Percentiles rank a stretch among this genome's conserved stretches.
Evolutionary conservation across 2,888 invertebrate genomes (phyloP).

Genomic region (Hemistola chrysoprasaria): DNA sequence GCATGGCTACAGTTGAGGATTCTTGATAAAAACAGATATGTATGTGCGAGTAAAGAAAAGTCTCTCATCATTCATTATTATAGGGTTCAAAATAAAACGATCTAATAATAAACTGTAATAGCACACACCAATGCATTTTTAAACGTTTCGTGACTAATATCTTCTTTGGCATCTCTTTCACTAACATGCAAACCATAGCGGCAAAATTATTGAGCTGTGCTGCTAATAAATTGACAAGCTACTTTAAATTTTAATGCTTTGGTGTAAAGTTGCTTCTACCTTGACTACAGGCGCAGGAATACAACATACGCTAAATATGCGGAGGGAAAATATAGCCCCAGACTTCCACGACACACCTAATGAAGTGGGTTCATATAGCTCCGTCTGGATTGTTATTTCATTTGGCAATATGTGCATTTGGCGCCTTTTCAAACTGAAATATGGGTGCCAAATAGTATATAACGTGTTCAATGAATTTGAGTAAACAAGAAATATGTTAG

Average conservation of each 20-base stretch:
- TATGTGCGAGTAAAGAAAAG: too few species aligned
- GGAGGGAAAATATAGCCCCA: constrained; percentile 34
- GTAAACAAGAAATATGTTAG: constrained; percentile 32
- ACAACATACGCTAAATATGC: constrained; percentile 20
- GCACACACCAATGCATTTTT: constrained; percentile 22
- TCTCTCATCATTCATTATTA: too few species aligned
- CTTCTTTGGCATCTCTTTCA: constrained; percentile 38
- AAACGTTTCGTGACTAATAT: constrained; percentile 38
- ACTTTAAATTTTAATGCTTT: constrained; percentile 16
- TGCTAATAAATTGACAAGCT: constrained; percentile 14
- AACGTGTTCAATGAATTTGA: constrained; percentile 36
- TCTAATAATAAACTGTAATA: too few species aligned
- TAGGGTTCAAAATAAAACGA: too few species aligned
- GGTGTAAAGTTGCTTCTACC: constrained; percentile 1
- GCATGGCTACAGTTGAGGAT: too few species aligned
- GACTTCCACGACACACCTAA: constrained; percentile 39
- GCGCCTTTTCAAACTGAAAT: constrained; percentile 64
- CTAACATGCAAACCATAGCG: constrained; percentile 27
- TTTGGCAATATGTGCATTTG: constrained; percentile 74
- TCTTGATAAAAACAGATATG: too few species aligned
- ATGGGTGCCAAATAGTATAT: constrained; percentile 56
- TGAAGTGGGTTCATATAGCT: constrained; percentile 44
- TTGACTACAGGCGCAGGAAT: neutral
- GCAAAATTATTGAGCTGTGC: constrained; percentile 17
- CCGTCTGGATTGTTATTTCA: constrained; percentile 66